These are phyloP conservation scores for Hedya salicella DNA, from an alignment of 2,888 invertebrate genomes.

Conservation along the genomic window DNA sequence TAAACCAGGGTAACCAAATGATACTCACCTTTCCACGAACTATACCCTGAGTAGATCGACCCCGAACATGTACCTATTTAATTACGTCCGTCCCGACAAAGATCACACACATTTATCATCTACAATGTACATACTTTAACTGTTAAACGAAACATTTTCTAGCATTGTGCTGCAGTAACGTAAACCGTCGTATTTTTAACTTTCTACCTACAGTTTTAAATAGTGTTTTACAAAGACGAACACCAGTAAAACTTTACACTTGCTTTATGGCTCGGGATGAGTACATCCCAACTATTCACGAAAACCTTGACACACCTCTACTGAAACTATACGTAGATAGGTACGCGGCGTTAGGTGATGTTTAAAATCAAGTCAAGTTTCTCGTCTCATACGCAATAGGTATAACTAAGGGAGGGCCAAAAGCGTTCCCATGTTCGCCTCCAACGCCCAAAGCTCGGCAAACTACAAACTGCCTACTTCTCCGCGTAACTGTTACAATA, in stretches of 20 bases:
- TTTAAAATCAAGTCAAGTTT: constrained; percentile 30
- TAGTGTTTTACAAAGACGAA: not conserved
- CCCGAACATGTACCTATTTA: not conserved
- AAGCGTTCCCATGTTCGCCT: constrained; percentile 53
- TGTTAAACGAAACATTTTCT: not conserved
- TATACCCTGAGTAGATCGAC: too few relatives aligned
- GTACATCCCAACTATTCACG: not conserved
- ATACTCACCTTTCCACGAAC: too few relatives aligned
- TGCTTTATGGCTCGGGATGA: not conserved
- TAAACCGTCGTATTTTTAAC: not conserved
- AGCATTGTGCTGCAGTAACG: not conserved
- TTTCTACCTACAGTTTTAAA: not conserved
- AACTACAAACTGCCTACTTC: constrained; percentile 39
- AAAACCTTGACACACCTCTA: not conserved
- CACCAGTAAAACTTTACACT: not conserved
- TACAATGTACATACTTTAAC: not conserved
- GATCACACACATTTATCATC: not conserved
- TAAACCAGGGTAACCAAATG: too few relatives aligned
- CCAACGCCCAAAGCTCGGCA: constrained; percentile 45
- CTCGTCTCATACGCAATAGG: constrained; percentile 7
- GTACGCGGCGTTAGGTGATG: not conserved
- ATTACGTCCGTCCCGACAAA: not conserved
- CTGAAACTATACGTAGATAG: not conserved
- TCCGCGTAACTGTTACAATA: constrained; percentile 25
- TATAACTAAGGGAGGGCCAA: constrained; percentile 25